Percentiles rank a stretch among this genome's conserved stretches.
Evolutionary conservation across 2,797 vertebrate species (phyloP).

Genomic region (Malacoctenus gilli): DNA sequence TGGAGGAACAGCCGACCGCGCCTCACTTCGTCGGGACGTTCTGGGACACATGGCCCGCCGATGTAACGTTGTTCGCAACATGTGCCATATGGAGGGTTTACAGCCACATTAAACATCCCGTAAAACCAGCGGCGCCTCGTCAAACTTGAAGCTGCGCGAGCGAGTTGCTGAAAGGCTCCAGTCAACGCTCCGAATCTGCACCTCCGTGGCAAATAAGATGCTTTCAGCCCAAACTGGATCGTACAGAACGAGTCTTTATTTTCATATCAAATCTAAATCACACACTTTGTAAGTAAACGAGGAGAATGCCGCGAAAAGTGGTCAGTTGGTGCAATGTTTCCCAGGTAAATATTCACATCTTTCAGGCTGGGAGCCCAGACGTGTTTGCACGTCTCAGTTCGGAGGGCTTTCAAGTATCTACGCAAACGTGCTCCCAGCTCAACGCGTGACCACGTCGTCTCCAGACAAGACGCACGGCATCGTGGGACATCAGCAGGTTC

Average conservation of each 20-base stretch:
- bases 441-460: constrained; percentile 9
- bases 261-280: constrained; percentile 66
- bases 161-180: constrained; percentile 12
- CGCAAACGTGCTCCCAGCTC: constrained; percentile 12
- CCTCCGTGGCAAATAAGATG: not conserved
- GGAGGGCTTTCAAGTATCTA: constrained; percentile 56
- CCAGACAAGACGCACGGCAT: not conserved
- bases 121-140: constrained; percentile 22
- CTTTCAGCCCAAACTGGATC: not conserved
- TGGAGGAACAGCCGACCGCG: constrained; percentile 19
- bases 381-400: constrained; percentile 29
- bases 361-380: constrained; percentile 18
- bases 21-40: constrained; percentile 1
- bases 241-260: constrained; percentile 48
- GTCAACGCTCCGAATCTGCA: not conserved
- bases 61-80: constrained; percentile 11
- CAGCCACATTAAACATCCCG: constrained; percentile 1
- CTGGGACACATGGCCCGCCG: constrained; percentile 25
- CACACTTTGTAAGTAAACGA: constrained; percentile 40
- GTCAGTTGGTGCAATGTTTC: constrained; percentile 21
- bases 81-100: constrained; percentile 22
- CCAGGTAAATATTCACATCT: too few relatives aligned
- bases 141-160: constrained; percentile 1
- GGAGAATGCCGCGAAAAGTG: constrained; percentile 34
- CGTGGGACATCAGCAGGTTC: constrained; percentile 14